phyloP scores from a whole-genome alignment of 2,113 vertebrate genomes.

The Pleuronectes platessa region DNA sequence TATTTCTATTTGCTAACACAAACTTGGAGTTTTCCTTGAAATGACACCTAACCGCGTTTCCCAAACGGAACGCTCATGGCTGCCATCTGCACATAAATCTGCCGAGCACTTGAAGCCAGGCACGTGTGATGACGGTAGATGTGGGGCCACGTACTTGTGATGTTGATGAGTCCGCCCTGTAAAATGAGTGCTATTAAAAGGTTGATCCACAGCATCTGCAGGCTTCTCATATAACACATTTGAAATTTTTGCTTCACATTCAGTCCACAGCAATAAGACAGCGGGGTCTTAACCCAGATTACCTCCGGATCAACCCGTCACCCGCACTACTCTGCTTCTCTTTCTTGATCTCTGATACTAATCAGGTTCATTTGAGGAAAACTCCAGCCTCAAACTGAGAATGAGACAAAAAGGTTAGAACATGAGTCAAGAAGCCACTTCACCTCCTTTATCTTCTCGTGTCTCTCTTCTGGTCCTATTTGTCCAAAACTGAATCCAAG shows the following conservation, averaged over 20 bases:
- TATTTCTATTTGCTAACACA: constrained; percentile 15
- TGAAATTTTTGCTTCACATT: constrained; percentile 32
- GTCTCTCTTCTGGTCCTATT: constrained; percentile 31
- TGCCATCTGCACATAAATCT: constrained; percentile 3
- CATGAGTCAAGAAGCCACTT: constrained; percentile 7
- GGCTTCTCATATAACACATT: constrained; percentile 11
- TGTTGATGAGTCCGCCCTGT: constrained; percentile 1
- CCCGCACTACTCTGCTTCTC: constrained; percentile 22
- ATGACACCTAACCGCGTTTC: constrained; percentile 6
- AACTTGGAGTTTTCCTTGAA: constrained; percentile 35
- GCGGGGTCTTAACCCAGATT: constrained; percentile 40
- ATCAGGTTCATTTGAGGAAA: constrained; percentile 32
- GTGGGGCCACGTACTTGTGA: constrained; percentile 13
- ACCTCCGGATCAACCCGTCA: constrained; percentile 43
- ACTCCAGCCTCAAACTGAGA: constrained; percentile 23
- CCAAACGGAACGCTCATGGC: background rate
- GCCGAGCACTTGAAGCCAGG: constrained; percentile 1
- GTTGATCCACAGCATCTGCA: constrained; percentile 11
- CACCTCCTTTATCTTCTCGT: constrained; percentile 21
- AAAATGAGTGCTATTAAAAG: constrained; percentile 21
- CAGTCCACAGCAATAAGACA: constrained; percentile 20
- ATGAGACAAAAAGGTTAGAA: constrained; percentile 13
- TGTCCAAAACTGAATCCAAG: constrained; percentile 38
- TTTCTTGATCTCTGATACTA: constrained; percentile 35
- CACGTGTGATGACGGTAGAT: constrained; percentile 32